Evolutionary conservation across 1,140 invertebrate genomes (phyloP), one percentile per base, ranked within the genome.

Genomic region (Papilio machaon): DNA sequence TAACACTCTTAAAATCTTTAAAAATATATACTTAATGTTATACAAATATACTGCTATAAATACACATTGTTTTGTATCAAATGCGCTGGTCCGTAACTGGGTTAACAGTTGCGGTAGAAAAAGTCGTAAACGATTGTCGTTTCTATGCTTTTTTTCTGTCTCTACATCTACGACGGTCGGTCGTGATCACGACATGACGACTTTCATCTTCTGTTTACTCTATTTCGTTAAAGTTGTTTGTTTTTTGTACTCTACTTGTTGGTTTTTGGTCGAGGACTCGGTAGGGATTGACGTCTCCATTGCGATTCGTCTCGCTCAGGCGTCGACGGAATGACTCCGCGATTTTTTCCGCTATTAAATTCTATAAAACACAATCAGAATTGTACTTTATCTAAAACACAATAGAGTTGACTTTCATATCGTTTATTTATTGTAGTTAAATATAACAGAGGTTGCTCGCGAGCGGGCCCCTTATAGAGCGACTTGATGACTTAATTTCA

Each of bases 251-350:
- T 84, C 84, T 85, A 88, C 87, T 92, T 92, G 92, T 94, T 93
- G 91, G 90, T 92, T 94, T 92, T 93, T 64, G 76, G 84, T 92
- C 79, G 83, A 88, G 90, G 89, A 92, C 88, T 87, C 88, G 88
- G 87, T 70, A 90, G 89, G 89, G 88, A 92, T 92, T 93, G 90
- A 94, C 92, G 92, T 87, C 91, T 93, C 86, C 88, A 91, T 93
- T 80, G 88, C 89, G 84, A 90, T 94, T 91, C 89, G 93, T 92
- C 89, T 90, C 92, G 91, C 86, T 87, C 87, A 82, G 83, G 82
- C 89, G 87, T 90, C 85, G 85, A 81, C 85, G 87, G 84, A 88
- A 91, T 94, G 92, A 94, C 92, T 86, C 70, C 85, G 92, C 91
- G 85, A 92, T 91, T 93, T 92, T 90, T 91, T 89, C 84, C 85